These are phyloP conservation scores for Gopherus evgoodei DNA, from an alignment of 2,113 vertebrate species.

Conservation along the genomic window DNA sequence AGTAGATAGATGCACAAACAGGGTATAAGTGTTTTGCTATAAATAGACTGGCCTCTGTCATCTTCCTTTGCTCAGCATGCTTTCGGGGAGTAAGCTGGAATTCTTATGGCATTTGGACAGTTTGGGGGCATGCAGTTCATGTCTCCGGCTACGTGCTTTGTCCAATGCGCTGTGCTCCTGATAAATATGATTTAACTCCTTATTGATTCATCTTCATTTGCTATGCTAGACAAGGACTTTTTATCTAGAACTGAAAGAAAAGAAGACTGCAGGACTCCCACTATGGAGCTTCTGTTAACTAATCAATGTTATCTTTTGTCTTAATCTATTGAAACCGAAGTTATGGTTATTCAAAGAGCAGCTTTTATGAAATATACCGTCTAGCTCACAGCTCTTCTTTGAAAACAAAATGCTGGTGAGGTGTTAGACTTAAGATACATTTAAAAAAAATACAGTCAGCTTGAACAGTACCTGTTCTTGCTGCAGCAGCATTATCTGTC, in stretches of 20 bases:
- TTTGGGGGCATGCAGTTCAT: fast-evolving
- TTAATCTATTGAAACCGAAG: neutral
- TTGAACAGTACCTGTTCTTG: neutral
- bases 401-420: neutral
- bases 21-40: neutral
- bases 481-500: neutral
- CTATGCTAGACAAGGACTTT: neutral
- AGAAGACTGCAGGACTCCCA: neutral
- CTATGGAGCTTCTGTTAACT: neutral
- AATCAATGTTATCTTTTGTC: neutral
- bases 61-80: neutral
- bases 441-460: neutral
- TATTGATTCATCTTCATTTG: neutral
- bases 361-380: neutral
- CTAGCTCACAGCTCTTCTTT: neutral
- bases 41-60: neutral
- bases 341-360: neutral
- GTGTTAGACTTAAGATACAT: neutral
- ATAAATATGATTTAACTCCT: neutral
- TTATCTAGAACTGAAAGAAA: neutral
- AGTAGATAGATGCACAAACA: neutral
- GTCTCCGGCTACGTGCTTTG: neutral
- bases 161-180: neutral
- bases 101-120: neutral
- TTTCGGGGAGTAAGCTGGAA: neutral